These are phyloP conservation scores for Lepisosteus osseus DNA, from an alignment of 2,113 vertebrate genomes.

Conservation along the genomic window DNA sequence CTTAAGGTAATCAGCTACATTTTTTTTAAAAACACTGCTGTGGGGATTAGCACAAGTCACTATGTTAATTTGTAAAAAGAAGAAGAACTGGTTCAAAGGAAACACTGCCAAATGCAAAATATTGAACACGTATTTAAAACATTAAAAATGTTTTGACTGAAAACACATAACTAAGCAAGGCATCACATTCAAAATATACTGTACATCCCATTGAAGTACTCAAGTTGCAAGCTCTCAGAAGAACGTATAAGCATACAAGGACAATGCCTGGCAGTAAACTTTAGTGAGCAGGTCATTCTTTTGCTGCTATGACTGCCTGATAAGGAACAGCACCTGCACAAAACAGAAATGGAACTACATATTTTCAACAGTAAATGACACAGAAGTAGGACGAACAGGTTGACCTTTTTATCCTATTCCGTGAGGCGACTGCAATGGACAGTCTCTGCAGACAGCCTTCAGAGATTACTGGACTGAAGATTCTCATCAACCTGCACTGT, in stretches of 20 bases:
- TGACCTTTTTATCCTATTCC: too few species aligned
- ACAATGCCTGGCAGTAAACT: neutral
- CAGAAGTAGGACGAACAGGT: neutral
- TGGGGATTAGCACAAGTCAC: too few species aligned
- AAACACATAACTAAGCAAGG: too few species aligned
- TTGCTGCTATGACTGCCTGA: neutral
- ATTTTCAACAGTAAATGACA: neutral
- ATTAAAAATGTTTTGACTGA: too few species aligned
- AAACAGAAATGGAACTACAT: neutral
- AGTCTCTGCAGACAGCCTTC: neutral
- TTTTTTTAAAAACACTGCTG: too few species aligned
- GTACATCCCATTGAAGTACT: neutral
- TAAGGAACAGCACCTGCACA: neutral
- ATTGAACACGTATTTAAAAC: too few species aligned
- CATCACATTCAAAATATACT: too few species aligned
- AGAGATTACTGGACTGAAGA: slow-evolving; percentile 1
- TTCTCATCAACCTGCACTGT: neutral
- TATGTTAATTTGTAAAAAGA: too few species aligned
- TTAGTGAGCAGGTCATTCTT: slow-evolving; percentile 11
- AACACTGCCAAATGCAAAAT: too few species aligned
- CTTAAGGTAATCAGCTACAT: too few species aligned
- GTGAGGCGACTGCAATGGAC: neutral
- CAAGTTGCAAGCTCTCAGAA: neutral
- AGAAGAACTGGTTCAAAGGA: too few species aligned
- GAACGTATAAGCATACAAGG: too few species aligned